Conservation (phyloP, 2,797 vertebrate genomes). For the Acanthornis magna region DNA sequence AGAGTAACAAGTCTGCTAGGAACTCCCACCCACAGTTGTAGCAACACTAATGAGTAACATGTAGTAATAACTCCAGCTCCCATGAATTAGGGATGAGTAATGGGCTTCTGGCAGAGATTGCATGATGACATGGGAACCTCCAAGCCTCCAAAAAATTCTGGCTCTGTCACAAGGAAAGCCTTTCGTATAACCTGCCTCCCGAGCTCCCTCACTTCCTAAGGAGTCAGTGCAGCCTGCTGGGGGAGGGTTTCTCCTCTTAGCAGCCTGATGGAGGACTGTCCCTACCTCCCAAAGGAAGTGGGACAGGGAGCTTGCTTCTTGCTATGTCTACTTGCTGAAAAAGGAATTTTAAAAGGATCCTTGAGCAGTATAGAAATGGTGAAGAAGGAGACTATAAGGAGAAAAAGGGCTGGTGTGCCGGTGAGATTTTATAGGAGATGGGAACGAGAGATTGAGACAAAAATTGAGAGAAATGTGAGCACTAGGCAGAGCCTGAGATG, state of each 20-base stretch:
- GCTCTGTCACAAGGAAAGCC: neutral
- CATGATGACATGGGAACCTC: conserved; percentile 22
- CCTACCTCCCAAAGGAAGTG: neutral
- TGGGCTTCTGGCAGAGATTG: neutral
- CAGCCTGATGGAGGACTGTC: neutral
- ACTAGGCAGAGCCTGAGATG: neutral
- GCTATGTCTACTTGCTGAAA: neutral
- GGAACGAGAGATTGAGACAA: neutral
- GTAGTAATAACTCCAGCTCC: neutral
- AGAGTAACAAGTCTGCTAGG: neutral
- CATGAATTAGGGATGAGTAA: conserved; percentile 30
- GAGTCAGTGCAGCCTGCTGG: neutral
- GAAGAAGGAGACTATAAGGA: neutral
- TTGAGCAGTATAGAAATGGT: neutral
- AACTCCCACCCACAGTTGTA: conserved; percentile 6
- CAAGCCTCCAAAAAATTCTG: neutral
- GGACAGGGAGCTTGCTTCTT: neutral
- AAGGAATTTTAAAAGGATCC: neutral
- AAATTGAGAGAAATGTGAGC: neutral
- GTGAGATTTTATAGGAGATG: neutral
- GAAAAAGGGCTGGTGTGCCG: neutral
- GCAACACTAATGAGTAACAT: neutral
- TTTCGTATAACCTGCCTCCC: neutral
- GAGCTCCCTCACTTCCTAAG: neutral
- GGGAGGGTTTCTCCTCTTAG: neutral